Conservation (phyloP, 2,797 vertebrate species). For the Falco concolor region DNA sequence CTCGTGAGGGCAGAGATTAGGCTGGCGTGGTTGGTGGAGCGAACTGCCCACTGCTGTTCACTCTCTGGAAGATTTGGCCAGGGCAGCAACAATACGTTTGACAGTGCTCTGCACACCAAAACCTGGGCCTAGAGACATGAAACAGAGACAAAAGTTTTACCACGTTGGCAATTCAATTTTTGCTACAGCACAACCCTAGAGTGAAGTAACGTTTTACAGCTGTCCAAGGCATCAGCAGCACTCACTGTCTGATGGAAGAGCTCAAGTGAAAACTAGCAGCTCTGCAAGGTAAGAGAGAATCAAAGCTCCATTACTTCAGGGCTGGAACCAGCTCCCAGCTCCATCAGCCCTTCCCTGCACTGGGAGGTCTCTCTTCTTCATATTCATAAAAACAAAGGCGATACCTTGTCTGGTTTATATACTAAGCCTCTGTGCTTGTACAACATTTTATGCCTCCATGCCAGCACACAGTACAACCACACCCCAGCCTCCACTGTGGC, state of each 20-base stretch:
- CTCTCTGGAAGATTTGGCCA: conserved; percentile 92
- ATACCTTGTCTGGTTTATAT: background rate
- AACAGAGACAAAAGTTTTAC: background rate
- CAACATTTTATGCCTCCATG: background rate
- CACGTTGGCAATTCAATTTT: accelerated
- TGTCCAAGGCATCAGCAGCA: background rate
- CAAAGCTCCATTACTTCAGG: background rate
- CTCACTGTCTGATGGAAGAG: background rate
- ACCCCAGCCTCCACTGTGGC: background rate
- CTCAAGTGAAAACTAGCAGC: background rate
- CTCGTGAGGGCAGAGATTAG: conserved; percentile 87
- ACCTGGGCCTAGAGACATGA: conserved; percentile 83
- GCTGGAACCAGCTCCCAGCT: background rate
- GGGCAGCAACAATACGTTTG: conserved; percentile 91
- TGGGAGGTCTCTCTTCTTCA: background rate
- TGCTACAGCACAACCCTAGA: background rate
- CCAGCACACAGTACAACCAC: background rate
- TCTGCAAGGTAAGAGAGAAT: background rate
- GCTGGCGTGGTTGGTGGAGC: conserved; percentile 88
- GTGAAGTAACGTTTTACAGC: background rate
- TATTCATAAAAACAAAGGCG: background rate
- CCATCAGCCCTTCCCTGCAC: background rate
- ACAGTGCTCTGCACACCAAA: conserved; percentile 90
- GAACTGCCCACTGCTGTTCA: conserved; percentile 93
- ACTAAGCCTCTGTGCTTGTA: background rate